A percentile compares a stretch with the other conserved stretches of the same genome.
phyloP scores from a whole-genome alignment of 2,113 vertebrate species.

The Aegypius monachus region DNA sequence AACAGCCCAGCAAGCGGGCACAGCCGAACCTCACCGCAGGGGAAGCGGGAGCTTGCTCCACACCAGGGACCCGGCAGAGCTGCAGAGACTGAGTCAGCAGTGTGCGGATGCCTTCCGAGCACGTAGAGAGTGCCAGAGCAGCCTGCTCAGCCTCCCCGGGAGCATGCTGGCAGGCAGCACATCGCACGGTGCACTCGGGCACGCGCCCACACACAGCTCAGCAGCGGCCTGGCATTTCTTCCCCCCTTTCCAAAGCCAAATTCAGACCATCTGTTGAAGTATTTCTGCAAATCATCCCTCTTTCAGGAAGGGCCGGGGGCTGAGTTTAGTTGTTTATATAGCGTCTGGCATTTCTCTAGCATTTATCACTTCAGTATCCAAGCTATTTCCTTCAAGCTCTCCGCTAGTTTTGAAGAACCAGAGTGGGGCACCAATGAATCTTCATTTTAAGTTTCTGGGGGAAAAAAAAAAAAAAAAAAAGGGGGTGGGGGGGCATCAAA shows the following conservation, averaged over 20 bases:
- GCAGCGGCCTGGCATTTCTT: background rate
- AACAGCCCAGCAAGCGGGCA: accelerated
- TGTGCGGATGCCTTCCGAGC: background rate
- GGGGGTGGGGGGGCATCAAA: background rate
- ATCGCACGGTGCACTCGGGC: accelerated
- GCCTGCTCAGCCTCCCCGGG: background rate
- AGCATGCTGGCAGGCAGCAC: background rate
- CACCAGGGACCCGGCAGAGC: background rate
- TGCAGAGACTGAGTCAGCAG: background rate
- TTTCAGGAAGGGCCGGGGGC: background rate
- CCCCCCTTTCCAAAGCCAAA: background rate
- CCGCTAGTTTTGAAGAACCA: background rate
- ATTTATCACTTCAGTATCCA: background rate
- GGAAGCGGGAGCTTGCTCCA: background rate
- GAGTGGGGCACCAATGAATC: background rate
- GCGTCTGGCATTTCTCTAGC: slow-evolving; percentile 8
- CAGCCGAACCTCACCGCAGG: background rate
- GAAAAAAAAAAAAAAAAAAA: background rate
- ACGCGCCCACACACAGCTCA: background rate
- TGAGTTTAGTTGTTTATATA: background rate
- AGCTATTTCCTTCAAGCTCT: background rate
- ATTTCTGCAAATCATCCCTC: slow-evolving; percentile 42
- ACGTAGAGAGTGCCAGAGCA: background rate
- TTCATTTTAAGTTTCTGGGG: background rate
- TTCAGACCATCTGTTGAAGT: slow-evolving; percentile 40